A percentile compares a stretch with the other conserved stretches of the same genome.
Conservation (phyloP, 2,113 vertebrate species). For the Brachypodius melanocephalos region DNA sequence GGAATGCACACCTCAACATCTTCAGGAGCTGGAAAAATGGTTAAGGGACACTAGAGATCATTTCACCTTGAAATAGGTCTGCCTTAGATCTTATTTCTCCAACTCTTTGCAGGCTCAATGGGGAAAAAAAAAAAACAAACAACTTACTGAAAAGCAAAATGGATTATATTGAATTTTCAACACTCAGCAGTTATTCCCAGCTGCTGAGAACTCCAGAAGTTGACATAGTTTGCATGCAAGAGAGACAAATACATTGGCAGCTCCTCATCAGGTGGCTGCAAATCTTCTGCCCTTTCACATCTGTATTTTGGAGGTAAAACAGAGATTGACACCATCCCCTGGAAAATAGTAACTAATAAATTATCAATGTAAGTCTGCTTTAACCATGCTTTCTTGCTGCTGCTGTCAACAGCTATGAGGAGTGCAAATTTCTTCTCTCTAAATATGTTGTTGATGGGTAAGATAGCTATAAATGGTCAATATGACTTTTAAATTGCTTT, state of each 20-base stretch:
- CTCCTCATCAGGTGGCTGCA: background rate
- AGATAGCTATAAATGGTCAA: background rate
- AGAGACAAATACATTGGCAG: background rate
- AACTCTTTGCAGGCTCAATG: background rate
- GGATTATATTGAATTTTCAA: background rate
- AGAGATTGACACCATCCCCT: background rate
- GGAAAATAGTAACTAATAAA: background rate
- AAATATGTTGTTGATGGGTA: background rate
- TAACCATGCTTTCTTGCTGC: background rate
- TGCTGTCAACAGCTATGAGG: background rate
- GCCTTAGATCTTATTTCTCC: background rate
- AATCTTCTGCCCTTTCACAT: background rate
- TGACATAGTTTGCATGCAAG: background rate
- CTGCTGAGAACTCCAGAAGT: background rate
- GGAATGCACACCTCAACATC: background rate
- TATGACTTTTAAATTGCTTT: background rate
- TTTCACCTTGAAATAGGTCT: background rate
- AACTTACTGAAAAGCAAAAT: background rate
- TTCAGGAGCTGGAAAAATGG: background rate
- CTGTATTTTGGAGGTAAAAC: background rate
- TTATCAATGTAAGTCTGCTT: background rate
- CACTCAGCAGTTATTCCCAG: background rate
- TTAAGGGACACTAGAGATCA: background rate
- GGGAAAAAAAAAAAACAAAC: background rate
- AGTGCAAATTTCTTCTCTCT: background rate